These are phyloP conservation scores for Anguilla rostrata DNA, from an alignment of 2,113 vertebrate species.

Conservation along the genomic window DNA sequence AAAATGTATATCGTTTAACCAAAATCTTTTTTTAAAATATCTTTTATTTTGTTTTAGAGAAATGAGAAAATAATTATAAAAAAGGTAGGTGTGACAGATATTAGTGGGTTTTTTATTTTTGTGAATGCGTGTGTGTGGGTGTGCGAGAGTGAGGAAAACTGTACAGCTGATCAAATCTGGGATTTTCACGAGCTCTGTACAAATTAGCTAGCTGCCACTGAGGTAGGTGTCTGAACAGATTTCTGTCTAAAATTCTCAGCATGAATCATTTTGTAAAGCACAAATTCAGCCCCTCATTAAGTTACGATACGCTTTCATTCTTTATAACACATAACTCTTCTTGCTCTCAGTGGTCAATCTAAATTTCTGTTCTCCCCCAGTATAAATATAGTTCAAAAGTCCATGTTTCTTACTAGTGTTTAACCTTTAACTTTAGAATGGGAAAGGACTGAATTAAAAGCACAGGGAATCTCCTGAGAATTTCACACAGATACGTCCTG, in stretches of 20 bases:
- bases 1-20: conserved; percentile 37
- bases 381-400: conserved; percentile 25
- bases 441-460: conserved; percentile 47
- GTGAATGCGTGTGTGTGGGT: conserved; percentile 35
- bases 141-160: conserved; percentile 37
- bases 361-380: conserved; percentile 37
- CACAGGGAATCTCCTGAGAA: conserved; percentile 70
- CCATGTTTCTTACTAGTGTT: not conserved
- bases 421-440: conserved; percentile 21
- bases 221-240: conserved; percentile 51
- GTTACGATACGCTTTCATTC: conserved; percentile 12
- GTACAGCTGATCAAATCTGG: conserved; percentile 45
- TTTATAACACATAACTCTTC: conserved; percentile 38
- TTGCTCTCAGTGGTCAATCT: conserved; percentile 13
- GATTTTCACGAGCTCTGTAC: conserved; percentile 58
- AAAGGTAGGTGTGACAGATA: conserved; percentile 46
- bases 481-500: conserved; percentile 61
- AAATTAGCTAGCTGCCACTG: conserved; percentile 62
- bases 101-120: conserved; percentile 44
- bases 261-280: conserved; percentile 56
- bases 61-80: conserved; percentile 39
- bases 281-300: conserved; percentile 52
- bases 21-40: conserved; percentile 45
- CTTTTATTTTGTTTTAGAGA: conserved; percentile 44
- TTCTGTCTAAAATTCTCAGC: conserved; percentile 67